Conservation (phyloP, 2,113 vertebrate genomes). For the Dicentrarchus labrax region DNA sequence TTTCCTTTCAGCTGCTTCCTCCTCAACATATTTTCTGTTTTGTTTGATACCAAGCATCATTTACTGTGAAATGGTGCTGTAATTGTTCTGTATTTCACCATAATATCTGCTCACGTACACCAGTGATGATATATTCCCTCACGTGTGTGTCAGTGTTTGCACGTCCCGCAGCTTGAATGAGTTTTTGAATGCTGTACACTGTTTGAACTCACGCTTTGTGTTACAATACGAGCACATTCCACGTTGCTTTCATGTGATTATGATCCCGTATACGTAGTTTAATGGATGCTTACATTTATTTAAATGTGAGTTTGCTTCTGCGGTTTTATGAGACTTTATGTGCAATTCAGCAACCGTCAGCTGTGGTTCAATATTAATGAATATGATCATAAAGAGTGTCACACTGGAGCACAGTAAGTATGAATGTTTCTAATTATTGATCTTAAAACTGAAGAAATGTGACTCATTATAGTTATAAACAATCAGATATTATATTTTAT, state of each 20-base stretch:
- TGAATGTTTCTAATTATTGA: neutral
- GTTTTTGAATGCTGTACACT: conserved; percentile 2
- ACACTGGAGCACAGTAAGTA: conserved; percentile 47
- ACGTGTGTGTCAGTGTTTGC: neutral
- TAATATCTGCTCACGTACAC: neutral
- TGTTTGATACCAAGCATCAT: neutral
- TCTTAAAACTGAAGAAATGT: conserved; percentile 6
- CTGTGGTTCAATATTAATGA: neutral
- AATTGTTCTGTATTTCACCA: neutral
- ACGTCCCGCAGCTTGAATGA: conserved; percentile 3
- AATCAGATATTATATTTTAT: conserved; percentile 10
- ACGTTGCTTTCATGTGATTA: neutral
- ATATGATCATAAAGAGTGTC: conserved; percentile 1
- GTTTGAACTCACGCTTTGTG: neutral
- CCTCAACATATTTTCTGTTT: neutral
- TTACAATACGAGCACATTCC: conserved; percentile 4
- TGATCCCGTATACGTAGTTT: neutral
- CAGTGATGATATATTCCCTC: conserved; percentile 8
- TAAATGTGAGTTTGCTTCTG: conserved; percentile 1
- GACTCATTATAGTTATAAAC: neutral
- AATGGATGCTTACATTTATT: neutral
- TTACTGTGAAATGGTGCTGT: neutral
- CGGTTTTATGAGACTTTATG: conserved; percentile 12
- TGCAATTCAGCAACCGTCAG: conserved; percentile 19
- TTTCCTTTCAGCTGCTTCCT: neutral